Evolutionary conservation across 2,113 vertebrate genomes (phyloP), one percentile per base, ranked within the genome.

Genomic region (Ondatra zibethicus): DNA sequence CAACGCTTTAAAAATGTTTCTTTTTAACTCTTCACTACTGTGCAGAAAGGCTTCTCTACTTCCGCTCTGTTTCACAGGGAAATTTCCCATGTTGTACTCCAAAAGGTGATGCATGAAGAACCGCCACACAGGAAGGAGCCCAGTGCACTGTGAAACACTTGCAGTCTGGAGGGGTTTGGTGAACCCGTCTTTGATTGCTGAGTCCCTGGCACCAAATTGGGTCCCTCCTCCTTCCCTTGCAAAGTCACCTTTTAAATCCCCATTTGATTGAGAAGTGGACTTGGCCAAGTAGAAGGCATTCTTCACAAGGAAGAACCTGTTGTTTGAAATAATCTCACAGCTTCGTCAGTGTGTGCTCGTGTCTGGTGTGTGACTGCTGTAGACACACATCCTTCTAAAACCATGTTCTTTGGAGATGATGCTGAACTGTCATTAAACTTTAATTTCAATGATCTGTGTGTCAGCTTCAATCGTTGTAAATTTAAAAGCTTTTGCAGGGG

Each of bases 141-240:
- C 14, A 19, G 4, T 33, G 27, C 65, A 1, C 45, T 77, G 76
- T 61, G 61, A 93, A 85, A 4, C 77, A 21, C 55, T 13, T 77
- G 65, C 45, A 21, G 39, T 39, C 13, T 27, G 55, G 45, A 39
- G 23, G 31, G 45, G 7, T 78, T 76, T 91, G 45, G 72, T 19
- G 78, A 50, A 58, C 25, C 86, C 85, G 12, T 36, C 10, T 2
- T 81, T 92, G 52, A 58, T 21, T 7, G 66, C 50, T 27, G 63
- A 84, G 27, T 94, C n/a, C n/a, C 3, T 91, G 85, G 75, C 78
- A 45, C 86, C 31, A 91, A 58, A 45, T 33, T 61, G 65, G 66
- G 66, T 45, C 72, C 78, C 76, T 3, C 89, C 65, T 91, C 93
- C 88, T 85, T 76, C 77, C 90, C 88, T 29, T 98, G 63, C 68